Percentiles rank a stretch among this genome's conserved stretches.
These are phyloP conservation scores for Columba guinea DNA, from an alignment of 2,797 vertebrate species.

Conservation along the genomic window DNA sequence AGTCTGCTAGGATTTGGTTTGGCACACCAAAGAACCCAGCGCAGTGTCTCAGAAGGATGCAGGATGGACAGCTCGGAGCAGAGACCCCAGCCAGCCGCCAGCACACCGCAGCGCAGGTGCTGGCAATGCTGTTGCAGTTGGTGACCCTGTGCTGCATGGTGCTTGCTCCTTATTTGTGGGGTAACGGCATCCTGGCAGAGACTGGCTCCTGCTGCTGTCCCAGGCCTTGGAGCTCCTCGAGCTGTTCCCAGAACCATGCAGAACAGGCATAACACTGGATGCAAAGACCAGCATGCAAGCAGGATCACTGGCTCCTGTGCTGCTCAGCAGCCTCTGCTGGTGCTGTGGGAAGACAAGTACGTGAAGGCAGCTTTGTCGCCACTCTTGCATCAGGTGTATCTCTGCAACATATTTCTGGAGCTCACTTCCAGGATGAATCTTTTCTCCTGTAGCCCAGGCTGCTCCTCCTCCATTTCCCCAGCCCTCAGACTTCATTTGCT, in stretches of 20 bases:
- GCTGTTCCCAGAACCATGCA: background rate
- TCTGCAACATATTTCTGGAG: background rate
- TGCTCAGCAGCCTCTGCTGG: too few relatives aligned
- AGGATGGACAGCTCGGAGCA: constrained; percentile 42
- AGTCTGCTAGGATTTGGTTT: constrained; percentile 59
- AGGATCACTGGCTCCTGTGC: background rate
- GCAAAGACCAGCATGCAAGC: accelerated
- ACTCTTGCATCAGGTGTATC: background rate
- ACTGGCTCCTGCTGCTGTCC: background rate
- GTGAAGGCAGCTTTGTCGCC: background rate
- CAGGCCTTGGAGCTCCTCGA: background rate
- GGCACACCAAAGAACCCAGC: constrained; percentile 7
- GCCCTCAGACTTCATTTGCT: background rate
- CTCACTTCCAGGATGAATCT: background rate
- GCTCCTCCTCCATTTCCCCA: background rate
- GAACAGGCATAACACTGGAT: accelerated
- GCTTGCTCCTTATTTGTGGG: background rate
- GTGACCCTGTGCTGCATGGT: background rate
- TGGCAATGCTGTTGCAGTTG: background rate
- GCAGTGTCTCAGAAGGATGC: constrained; percentile 6
- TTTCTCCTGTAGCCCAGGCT: background rate
- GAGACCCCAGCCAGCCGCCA: background rate
- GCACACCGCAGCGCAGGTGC: background rate
- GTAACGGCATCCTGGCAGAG: background rate
- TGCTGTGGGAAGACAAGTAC: background rate